phyloP scores from a whole-genome alignment of 2,888 invertebrate genomes.

The Mythimna vitellina region DNA sequence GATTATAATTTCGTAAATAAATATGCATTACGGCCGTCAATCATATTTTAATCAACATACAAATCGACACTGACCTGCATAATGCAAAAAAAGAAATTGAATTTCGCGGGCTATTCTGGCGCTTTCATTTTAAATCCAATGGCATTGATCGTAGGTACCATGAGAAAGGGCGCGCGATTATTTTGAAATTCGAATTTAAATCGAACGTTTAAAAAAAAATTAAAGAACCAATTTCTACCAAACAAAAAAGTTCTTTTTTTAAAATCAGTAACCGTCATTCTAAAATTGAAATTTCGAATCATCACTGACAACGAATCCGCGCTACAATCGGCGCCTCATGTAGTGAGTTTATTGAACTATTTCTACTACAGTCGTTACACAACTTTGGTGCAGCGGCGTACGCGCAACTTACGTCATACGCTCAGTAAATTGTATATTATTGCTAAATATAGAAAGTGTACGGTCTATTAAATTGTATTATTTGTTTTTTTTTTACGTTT shows the following conservation, averaged over 20 bases:
- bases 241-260: neutral
- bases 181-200: neutral
- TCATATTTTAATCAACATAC: too few relatives aligned
- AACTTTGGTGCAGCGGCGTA: constrained; percentile 54
- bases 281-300: constrained; percentile 29
- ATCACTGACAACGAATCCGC: constrained; percentile 38
- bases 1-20: too few relatives aligned
- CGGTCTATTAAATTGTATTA: constrained; percentile 55
- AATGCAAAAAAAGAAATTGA: too few relatives aligned
- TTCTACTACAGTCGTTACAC: constrained; percentile 58
- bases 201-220: neutral
- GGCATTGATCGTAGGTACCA: too few relatives aligned
- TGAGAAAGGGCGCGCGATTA: too few relatives aligned
- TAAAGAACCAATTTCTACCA: neutral
- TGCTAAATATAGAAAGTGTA: constrained; percentile 62
- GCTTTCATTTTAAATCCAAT: too few relatives aligned
- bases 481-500: constrained; percentile 26
- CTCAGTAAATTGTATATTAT: constrained; percentile 61
- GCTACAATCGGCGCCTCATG: constrained; percentile 50
- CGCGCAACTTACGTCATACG: constrained; percentile 58
- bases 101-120: too few relatives aligned
- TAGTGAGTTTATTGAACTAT: constrained; percentile 60
- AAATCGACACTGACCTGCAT: too few relatives aligned
- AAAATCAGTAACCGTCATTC: neutral
- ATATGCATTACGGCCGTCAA: too few relatives aligned